Evolutionary conservation across 2,888 invertebrate genomes (phyloP).

Genomic region (Sialis fuliginosa): DNA sequence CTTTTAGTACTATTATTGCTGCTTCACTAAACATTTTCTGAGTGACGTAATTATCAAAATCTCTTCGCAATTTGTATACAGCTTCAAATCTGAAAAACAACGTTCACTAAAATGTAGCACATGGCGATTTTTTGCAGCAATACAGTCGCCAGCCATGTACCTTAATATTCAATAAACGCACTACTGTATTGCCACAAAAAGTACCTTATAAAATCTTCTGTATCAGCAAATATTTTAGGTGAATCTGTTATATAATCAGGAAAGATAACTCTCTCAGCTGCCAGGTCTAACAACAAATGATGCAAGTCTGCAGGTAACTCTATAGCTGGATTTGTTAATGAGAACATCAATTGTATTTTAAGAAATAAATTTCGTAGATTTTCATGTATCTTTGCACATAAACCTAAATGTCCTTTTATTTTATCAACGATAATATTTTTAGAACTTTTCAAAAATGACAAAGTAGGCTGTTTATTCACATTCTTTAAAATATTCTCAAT

Average conservation of each 20-base stretch:
- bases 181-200: too few relatives aligned
- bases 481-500: conserved; percentile 12
- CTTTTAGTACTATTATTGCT: not conserved
- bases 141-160: too few relatives aligned
- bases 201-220: conserved; percentile 16
- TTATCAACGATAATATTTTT: conserved; percentile 14
- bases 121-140: too few relatives aligned
- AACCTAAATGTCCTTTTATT: conserved; percentile 15
- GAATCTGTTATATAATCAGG: conserved; percentile 14
- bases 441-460: conserved; percentile 14
- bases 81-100: not conserved
- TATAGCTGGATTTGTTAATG: conserved; percentile 15
- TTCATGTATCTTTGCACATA: conserved; percentile 15
- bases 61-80: conserved; percentile 4
- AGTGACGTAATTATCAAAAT: not conserved
- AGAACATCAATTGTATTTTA: conserved; percentile 16
- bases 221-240: conserved; percentile 14
- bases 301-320: conserved; percentile 13
- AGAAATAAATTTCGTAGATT: conserved; percentile 13
- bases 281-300: conserved; percentile 11
- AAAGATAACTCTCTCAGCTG: conserved; percentile 12
- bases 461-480: conserved; percentile 15
- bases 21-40: not conserved
- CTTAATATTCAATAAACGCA: too few relatives aligned
- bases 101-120: too few relatives aligned